A percentile compares a stretch with the other conserved stretches of the same genome.
Conservation (phyloP, 2,888 invertebrate species). For the Pristionchus fissidentatus region DNA sequence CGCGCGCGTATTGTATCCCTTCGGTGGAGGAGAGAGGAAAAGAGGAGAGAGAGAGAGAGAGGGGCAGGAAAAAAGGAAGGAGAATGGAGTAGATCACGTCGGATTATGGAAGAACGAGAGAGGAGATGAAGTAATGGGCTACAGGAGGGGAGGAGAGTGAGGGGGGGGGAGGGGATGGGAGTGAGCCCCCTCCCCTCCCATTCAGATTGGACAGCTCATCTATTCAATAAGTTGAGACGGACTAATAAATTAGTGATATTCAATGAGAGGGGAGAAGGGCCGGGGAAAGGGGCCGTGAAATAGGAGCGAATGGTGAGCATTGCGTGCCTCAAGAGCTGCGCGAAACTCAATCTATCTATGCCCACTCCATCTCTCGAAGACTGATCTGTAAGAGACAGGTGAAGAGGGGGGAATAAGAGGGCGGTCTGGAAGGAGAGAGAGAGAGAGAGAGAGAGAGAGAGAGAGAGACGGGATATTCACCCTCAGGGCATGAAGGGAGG, state of each 20-base stretch:
- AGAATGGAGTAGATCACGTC: constrained; percentile 44
- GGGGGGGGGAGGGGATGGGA: constrained; percentile 14
- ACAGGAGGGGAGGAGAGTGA: constrained; percentile 37
- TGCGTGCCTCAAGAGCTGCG: background rate
- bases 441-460: background rate
- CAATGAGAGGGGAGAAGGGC: background rate
- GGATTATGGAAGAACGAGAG: constrained; percentile 46
- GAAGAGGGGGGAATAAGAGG: background rate
- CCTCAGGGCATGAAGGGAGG: background rate
- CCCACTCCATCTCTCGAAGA: background rate
- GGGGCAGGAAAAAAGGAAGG: constrained; percentile 38
- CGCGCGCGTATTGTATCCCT: background rate
- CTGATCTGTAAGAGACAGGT: constrained; percentile 34
- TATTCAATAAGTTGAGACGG: constrained; percentile 31
- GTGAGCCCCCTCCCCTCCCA: constrained; percentile 7
- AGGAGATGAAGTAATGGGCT: constrained; percentile 44
- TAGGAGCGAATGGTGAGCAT: background rate
- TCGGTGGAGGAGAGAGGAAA: background rate
- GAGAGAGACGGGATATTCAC: background rate
- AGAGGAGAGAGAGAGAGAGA: background rate
- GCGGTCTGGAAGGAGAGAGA: background rate
- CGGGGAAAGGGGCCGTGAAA: background rate
- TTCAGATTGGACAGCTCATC: constrained; percentile 37
- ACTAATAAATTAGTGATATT: constrained; percentile 41
- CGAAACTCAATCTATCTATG: background rate